Conservation (phyloP, 2,888 invertebrate species). For the Melieria picta region DNA sequence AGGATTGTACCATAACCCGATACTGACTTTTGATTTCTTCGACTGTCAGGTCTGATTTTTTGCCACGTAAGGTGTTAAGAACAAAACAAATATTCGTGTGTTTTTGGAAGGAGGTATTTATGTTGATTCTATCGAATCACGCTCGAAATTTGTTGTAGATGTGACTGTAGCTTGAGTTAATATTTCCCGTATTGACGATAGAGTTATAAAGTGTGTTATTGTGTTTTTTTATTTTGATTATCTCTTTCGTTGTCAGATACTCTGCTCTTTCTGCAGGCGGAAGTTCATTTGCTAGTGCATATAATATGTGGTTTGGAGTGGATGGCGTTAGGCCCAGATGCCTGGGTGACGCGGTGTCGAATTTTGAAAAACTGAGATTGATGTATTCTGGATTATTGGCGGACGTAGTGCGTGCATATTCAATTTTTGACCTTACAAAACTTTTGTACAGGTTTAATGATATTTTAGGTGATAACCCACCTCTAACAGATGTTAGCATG, state of each 20-base stretch:
- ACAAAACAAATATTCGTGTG: background rate
- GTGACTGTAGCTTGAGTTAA: background rate
- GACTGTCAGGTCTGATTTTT: background rate
- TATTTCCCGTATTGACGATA: background rate
- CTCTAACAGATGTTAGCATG: background rate
- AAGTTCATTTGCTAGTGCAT: conserved; percentile 5
- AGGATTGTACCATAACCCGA: background rate
- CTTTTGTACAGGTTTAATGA: background rate
- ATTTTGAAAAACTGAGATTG: background rate
- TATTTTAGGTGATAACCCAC: background rate
- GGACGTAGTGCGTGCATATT: background rate
- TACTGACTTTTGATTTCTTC: background rate
- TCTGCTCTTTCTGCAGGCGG: background rate
- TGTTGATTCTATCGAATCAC: background rate
- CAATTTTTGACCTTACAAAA: background rate
- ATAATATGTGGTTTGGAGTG: background rate
- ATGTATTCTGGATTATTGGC: background rate
- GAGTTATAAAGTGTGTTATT: background rate
- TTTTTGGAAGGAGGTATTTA: background rate
- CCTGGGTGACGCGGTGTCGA: background rate
- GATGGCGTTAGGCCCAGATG: background rate
- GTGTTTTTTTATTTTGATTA: background rate
- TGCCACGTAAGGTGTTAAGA: background rate
- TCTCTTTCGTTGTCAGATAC: background rate
- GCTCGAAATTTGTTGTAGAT: background rate